Percentiles rank a stretch among this genome's conserved stretches.
Conservation (phyloP, 1,140 invertebrate genomes). For the Agrypnia vestita region DNA sequence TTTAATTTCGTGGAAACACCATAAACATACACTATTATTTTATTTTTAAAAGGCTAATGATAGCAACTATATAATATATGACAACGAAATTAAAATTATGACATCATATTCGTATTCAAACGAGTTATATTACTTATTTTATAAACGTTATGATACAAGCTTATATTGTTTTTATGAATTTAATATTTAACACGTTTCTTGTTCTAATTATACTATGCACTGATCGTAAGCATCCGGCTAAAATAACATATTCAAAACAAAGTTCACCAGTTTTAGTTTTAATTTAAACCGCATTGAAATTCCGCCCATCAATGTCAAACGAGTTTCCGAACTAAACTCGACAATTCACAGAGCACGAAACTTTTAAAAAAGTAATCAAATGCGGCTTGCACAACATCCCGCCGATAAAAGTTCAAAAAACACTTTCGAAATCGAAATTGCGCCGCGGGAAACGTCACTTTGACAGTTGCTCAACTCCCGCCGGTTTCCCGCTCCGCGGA, state of each 20-base stretch:
- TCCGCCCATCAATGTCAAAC: slow-evolving; percentile 39
- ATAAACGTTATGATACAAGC: too few relatives aligned
- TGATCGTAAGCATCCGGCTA: too few relatives aligned
- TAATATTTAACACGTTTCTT: too few relatives aligned
- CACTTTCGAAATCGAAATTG: background rate
- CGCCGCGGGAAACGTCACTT: slow-evolving; percentile 2
- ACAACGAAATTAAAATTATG: too few relatives aligned
- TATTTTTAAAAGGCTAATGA: too few relatives aligned
- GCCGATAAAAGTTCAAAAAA: background rate
- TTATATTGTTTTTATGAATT: too few relatives aligned
- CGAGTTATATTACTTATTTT: too few relatives aligned
- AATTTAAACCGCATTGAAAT: slow-evolving; percentile 18
- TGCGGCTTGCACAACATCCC: slow-evolving; percentile 15
- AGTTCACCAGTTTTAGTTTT: slow-evolving; percentile 11
- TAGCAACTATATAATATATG: too few relatives aligned
- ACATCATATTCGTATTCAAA: too few relatives aligned
- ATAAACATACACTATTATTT: too few relatives aligned
- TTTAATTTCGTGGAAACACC: slow-evolving; percentile 6
- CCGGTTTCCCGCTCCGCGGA: background rate
- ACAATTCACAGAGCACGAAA: slow-evolving; percentile 35
- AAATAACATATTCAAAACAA: background rate
- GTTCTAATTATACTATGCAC: too few relatives aligned
- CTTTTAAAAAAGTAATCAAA: slow-evolving; percentile 3
- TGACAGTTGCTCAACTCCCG: slow-evolving; percentile 1
- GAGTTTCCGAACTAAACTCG: slow-evolving; percentile 31